Evolutionary conservation across 2,888 invertebrate species (phyloP).

Genomic region (Synanthedon tipuliformis): DNA sequence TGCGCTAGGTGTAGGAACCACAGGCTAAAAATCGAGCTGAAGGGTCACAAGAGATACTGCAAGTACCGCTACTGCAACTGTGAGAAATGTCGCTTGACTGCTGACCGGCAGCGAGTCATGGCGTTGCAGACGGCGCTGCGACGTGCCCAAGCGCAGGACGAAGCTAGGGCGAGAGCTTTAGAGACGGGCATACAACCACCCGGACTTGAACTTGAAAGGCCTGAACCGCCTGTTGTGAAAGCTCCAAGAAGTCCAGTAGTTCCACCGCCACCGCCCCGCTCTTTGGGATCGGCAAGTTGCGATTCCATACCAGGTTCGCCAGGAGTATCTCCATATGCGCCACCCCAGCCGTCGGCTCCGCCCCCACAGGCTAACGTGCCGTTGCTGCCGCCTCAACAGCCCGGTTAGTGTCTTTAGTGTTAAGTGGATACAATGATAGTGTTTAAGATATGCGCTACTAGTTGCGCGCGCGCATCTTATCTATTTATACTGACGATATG

Average conservation of each 20-base stretch:
- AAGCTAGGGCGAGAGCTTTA: constrained; percentile 69
- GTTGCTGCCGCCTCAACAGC: constrained; percentile 55
- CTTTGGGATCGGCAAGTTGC: constrained; percentile 49
- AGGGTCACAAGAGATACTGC: constrained; percentile 94
- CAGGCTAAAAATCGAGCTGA: constrained; percentile 86
- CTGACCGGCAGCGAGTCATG: constrained; percentile 90
- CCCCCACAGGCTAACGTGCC: constrained; percentile 65
- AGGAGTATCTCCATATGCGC: constrained; percentile 27
- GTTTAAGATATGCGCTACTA: not conserved
- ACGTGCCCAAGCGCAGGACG: constrained; percentile 88
- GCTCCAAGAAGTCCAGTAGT: constrained; percentile 46
- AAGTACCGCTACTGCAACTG: constrained; percentile 86
- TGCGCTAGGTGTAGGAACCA: constrained; percentile 95
- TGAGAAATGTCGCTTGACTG: constrained; percentile 87
- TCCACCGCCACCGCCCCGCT: constrained; percentile 40
- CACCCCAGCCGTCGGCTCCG: constrained; percentile 72
- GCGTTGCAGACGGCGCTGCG: constrained; percentile 86
- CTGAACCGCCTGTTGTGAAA: constrained; percentile 57
- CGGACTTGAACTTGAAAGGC: constrained; percentile 56
- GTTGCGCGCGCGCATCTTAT: not conserved
- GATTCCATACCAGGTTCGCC: constrained; percentile 58
- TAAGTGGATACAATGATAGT: not conserved
- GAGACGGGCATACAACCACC: constrained; percentile 50
- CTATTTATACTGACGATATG: not conserved
- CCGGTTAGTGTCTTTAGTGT: constrained; percentile 37